Evolutionary conservation across 2,113 vertebrate genomes (phyloP).

Genomic region (Ornithorhynchus anatinus): DNA sequence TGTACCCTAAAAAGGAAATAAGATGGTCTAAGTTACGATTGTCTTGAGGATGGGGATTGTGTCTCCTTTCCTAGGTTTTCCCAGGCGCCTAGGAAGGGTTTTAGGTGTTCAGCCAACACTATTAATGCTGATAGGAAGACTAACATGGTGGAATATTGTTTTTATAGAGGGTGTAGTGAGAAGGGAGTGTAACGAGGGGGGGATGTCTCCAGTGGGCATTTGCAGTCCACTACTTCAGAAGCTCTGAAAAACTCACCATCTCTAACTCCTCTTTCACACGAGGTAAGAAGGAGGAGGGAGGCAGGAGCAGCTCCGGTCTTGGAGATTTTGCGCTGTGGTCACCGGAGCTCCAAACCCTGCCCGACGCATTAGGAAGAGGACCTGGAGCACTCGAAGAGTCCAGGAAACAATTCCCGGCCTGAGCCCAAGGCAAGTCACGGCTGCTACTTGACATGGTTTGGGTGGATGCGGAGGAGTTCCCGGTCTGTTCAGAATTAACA

Average conservation of each 20-base stretch:
- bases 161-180: not conserved
- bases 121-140: not conserved
- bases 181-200: not conserved
- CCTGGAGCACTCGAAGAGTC: not conserved
- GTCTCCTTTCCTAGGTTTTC: not conserved
- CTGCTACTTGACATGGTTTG: not conserved
- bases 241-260: conserved; percentile 37
- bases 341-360: fast-evolving
- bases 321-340: fast-evolving
- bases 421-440: not conserved
- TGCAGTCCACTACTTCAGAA: not conserved
- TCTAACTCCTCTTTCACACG: not conserved
- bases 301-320: conserved; percentile 63
- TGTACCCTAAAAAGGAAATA: conserved; percentile 4
- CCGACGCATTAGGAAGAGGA: fast-evolving
- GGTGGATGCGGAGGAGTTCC: not conserved
- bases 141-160: not conserved
- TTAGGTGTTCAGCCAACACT: no score
- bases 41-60: not conserved
- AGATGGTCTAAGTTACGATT: not conserved
- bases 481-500: not conserved
- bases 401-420: not conserved
- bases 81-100: no score
- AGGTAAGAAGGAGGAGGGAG: conserved; percentile 72
- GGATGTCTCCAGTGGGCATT: not conserved